Evolutionary conservation across 2,113 vertebrate genomes (phyloP), one percentile per base, ranked within the genome.

Genomic region (Halcyon malimbica): DNA sequence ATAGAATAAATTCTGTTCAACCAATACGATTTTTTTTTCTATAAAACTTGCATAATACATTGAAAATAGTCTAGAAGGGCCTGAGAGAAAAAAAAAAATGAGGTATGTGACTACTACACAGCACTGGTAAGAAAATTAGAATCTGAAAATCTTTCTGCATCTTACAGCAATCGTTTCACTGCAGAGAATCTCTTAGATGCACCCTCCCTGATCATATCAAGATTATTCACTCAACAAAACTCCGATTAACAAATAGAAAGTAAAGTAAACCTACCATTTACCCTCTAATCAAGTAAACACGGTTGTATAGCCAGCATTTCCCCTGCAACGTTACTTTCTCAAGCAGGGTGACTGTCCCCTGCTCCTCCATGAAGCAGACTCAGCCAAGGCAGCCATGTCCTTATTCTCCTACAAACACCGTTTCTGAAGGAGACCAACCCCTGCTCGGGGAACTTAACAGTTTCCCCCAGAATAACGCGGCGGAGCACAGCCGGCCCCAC

Each of bases 301-400:
- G 16, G 62, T 20, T 65, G 69, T 8, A 65, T 2, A 83, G 82
- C 20, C n/a, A 80, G 57, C 68, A 28, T 31, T 76, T 67, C 59
- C 53, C 53, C 77, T 33, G n/a, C 77, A 89, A 51, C 13, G 9
- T 28, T 96, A 96, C 96, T 96, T 96, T 96, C 59, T 28, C n/a
- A 37, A 59, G 79, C 73, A 48, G 53, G 77, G 44, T 53, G 94
- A 70, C 76, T 73, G 60, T 84, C 73, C 90, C 90, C 62, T 65
- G 68, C 85, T 92, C 50, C 80, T 95, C 88, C 91, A 53, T 48
- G 79, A 94, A 93, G 63, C 93, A 50, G 71, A 83, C 95, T 83
- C 89, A 85, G 78, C 83, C 79, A 46, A 93, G 94, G 97, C 95
- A 96, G 97, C 96, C 96, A 96, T 97, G 93, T 96, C 96, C 97